Evolutionary conservation across 2,797 vertebrate genomes (phyloP).

Genomic region (Sebastes wilsoni): DNA sequence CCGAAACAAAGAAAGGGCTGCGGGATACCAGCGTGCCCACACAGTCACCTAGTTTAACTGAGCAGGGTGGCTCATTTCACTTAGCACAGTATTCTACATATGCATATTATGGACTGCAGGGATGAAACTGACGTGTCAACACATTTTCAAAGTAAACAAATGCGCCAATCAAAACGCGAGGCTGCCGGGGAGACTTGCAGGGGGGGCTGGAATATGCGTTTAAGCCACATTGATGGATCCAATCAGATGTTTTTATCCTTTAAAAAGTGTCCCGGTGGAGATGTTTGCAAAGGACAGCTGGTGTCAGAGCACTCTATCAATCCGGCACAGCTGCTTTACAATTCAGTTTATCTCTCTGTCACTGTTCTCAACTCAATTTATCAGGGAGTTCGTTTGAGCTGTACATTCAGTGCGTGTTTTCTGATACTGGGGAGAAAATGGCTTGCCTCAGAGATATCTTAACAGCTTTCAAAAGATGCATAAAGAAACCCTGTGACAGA

Average conservation of each 20-base stretch:
- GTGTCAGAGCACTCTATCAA: slow-evolving; percentile 64
- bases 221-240: slow-evolving; percentile 53
- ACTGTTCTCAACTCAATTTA: slow-evolving; percentile 73
- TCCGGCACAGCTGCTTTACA: slow-evolving; percentile 69
- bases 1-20: slow-evolving; percentile 34
- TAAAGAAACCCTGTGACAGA: slow-evolving; percentile 73
- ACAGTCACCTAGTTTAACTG: slow-evolving; percentile 16
- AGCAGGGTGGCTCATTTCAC: slow-evolving; percentile 21
- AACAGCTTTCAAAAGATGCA: slow-evolving; percentile 76
- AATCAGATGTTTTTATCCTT: slow-evolving; percentile 66
- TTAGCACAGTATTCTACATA: not conserved
- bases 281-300: slow-evolving; percentile 59
- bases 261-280: slow-evolving; percentile 42
- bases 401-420: slow-evolving; percentile 52
- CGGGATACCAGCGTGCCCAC: slow-evolving; percentile 21
- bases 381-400: slow-evolving; percentile 63
- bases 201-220: slow-evolving; percentile 8
- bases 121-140: slow-evolving; percentile 26
- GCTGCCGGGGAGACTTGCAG: not conserved
- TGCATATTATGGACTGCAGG: not conserved
- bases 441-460: slow-evolving; percentile 68
- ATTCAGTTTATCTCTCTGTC: slow-evolving; percentile 70
- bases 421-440: slow-evolving; percentile 65
- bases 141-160: slow-evolving; percentile 30
- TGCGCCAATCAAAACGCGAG: slow-evolving; percentile 17